Percentiles rank a stretch among this genome's conserved stretches.
Evolutionary conservation across 2,797 vertebrate genomes (phyloP).

Genomic region (Zalophus californianus): DNA sequence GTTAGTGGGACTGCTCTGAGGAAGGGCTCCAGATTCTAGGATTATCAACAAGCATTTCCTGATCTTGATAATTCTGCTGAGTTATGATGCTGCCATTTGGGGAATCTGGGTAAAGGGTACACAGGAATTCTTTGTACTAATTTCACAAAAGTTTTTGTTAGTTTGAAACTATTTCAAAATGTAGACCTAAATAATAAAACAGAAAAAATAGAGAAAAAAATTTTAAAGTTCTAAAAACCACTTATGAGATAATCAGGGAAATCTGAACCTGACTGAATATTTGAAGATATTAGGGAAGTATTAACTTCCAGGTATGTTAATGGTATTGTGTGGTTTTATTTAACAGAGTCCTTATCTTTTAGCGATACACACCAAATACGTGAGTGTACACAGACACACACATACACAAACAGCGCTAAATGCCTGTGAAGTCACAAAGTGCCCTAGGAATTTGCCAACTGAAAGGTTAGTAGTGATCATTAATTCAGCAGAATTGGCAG

Average conservation of each 20-base stretch:
- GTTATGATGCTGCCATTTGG: not conserved
- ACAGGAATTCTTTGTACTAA: not conserved
- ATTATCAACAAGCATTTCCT: rapidly evolving
- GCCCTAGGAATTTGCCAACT: not conserved
- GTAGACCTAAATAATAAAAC: constrained; percentile 5
- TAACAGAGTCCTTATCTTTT: not conserved
- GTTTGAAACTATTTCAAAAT: constrained; percentile 12
- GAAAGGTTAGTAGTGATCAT: not conserved
- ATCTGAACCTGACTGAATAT: not conserved
- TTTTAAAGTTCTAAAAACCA: not conserved
- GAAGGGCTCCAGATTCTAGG: rapidly evolving
- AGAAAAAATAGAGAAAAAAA: not conserved
- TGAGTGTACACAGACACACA: rapidly evolving
- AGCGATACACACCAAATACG: not conserved
- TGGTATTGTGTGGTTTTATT: not conserved
- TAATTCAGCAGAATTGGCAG: not conserved
- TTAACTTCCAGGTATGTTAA: not conserved
- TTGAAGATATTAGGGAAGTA: not conserved
- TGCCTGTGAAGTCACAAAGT: not conserved
- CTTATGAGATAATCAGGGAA: not conserved
- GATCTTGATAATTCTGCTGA: not conserved
- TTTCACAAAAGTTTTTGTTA: not conserved
- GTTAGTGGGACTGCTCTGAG: rapidly evolving
- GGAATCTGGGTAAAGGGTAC: not conserved
- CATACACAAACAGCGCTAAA: not conserved